These are phyloP conservation scores for Ceratotherium simum DNA, from an alignment of 2,113 vertebrate species.

Conservation along the genomic window DNA sequence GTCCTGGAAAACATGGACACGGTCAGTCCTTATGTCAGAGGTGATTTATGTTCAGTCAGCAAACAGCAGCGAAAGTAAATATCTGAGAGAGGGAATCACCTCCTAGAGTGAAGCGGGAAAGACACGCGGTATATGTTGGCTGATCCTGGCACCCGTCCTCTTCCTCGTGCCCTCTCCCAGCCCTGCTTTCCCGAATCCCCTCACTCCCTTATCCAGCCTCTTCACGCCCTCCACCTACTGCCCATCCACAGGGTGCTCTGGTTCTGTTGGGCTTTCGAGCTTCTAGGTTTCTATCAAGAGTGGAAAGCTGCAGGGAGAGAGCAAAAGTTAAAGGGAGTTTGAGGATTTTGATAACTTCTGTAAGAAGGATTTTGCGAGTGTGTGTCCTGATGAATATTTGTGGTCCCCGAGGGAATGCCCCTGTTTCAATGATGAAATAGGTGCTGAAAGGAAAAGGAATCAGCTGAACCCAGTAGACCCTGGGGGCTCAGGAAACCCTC, in stretches of 20 bases:
- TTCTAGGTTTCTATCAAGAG: background rate
- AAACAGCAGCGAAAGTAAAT: rapidly evolving
- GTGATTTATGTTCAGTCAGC: no score
- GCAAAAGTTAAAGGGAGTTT: background rate
- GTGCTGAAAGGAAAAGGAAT: background rate
- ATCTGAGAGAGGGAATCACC: background rate
- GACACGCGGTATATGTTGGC: rapidly evolving
- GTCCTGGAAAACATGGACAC: background rate
- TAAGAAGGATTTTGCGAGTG: background rate
- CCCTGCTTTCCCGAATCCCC: background rate
- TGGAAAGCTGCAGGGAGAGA: background rate
- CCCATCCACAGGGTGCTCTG: background rate
- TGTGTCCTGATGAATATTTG: background rate
- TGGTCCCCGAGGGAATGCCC: background rate
- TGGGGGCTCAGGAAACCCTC: rapidly evolving
- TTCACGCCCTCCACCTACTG: background rate
- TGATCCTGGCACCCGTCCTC: rapidly evolving
- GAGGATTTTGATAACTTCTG: background rate
- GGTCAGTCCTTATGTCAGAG: background rate
- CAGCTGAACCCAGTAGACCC: rapidly evolving
- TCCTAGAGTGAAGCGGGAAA: background rate
- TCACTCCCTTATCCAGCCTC: no score
- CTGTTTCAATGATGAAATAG: background rate
- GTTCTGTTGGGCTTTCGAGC: background rate
- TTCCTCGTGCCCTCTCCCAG: rapidly evolving